Evolutionary conservation across 2,888 invertebrate genomes (phyloP).

Genomic region (Seira musarum): DNA sequence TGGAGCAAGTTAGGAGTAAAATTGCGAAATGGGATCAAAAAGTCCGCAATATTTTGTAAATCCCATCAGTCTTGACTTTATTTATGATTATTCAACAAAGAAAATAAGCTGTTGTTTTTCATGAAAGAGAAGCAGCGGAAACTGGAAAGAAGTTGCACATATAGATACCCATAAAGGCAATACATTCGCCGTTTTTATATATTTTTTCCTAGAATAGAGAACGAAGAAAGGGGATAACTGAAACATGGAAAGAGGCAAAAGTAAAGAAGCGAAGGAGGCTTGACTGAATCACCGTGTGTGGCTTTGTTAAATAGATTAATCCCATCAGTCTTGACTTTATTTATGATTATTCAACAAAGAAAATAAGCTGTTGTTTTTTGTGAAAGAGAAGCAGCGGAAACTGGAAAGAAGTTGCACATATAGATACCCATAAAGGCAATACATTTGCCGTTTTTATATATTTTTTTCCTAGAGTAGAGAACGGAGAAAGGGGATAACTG

Average conservation of each 20-base stretch:
- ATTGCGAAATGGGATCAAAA: constrained; percentile 55
- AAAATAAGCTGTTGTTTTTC: constrained; percentile 7
- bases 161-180: no score
- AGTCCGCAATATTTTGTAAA: constrained; percentile 56
- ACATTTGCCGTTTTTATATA: background rate
- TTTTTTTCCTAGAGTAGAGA: background rate
- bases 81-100: constrained; percentile 51
- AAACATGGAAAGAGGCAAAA: constrained; percentile 16
- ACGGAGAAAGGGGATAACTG: background rate
- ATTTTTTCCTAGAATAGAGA: background rate
- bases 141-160: background rate
- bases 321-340: constrained; percentile 55
- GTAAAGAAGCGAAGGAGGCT: constrained; percentile 35
- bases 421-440: no score
- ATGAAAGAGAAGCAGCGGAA: background rate
- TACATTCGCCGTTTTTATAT: background rate
- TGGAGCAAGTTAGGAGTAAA: constrained; percentile 23
- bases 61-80: constrained; percentile 55
- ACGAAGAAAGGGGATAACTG: background rate
- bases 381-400: background rate
- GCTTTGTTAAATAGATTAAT: constrained; percentile 60
- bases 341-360: constrained; percentile 51
- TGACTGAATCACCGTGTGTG: constrained; percentile 55
- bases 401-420: background rate
- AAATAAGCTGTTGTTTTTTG: background rate